Base-by-base conservation (phyloP, 2,888 invertebrate genomes). In the Drosophila nr. medialis region DNA sequence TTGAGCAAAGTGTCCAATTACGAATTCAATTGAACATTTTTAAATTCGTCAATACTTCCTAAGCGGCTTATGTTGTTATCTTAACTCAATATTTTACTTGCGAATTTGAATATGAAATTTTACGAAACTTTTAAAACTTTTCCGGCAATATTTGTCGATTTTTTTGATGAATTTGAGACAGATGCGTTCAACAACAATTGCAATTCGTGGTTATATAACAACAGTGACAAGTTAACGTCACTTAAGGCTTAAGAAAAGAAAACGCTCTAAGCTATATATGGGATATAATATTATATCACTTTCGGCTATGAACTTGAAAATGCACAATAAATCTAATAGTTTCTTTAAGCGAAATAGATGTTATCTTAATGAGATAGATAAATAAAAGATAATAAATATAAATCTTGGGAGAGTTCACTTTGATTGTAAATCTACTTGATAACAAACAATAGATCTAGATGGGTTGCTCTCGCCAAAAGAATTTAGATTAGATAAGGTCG, bases 1-100 rank as follows among this genome's bases (percentile, higher is more conserved):
- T 58, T 54, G 36, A 49, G 38, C 66, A 78, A 75, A 70, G 34
- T 60, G 56, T 65, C 42, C 79, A 79, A 72, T 72, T 75, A 71
- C 38, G 18, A 64, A 49, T 67, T 59, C 53, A 50, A 59, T 54
- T 50, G 18, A 55, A 45, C 18, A 40, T 50, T 67, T 55, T 48
- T 4, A 49, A 38, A 54, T 24, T 72, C 30, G 11, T 15, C 3
- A 27, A 21, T 21, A 42, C 56, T 72, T 61, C 64, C 63, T 10
- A 34, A 54, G 24, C 53, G 34, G 15, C 4, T 32, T 56, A 48
- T 21, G 45, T 8, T 21, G 15, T 45, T 11, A 5, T 21, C 45
- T 21, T 7, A 45, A 4, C 13, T 21, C 4, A 45, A 21, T 2
- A 21, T 7, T 4, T 30, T 45, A n/a, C 3, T 15, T 29, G n/a